Conservation (phyloP, 2,888 invertebrate genomes). For the Dynastes maya region DNA sequence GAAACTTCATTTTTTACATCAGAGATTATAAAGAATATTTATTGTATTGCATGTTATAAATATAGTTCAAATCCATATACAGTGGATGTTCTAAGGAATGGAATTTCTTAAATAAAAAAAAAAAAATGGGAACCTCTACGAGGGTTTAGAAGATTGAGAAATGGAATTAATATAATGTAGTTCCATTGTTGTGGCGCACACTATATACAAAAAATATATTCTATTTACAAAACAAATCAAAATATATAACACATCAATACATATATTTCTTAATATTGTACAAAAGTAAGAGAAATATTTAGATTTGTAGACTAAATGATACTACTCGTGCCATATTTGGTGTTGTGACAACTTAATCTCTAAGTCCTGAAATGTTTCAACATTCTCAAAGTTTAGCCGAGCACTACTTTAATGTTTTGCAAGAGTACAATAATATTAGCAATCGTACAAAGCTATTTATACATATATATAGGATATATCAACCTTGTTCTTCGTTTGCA, state of each 20-base stretch:
- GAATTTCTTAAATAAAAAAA: background rate
- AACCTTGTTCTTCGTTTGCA: too few species aligned
- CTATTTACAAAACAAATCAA: background rate
- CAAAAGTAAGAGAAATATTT: background rate
- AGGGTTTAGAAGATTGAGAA: too few species aligned
- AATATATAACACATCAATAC: too few species aligned
- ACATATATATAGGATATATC: too few species aligned
- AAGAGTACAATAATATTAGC: too few species aligned
- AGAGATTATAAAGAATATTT: background rate
- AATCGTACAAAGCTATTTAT: too few species aligned
- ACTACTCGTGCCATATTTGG: conserved; percentile 7
- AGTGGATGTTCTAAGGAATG: background rate
- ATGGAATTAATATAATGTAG: too few species aligned
- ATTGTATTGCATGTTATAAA: background rate
- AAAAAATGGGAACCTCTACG: background rate
- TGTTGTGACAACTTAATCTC: conserved; percentile 4
- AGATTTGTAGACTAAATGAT: conserved; percentile 3
- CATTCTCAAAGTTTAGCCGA: too few species aligned
- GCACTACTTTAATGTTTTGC: too few species aligned
- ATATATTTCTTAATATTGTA: conserved; percentile 2
- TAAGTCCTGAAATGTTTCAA: too few species aligned
- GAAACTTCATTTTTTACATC: background rate
- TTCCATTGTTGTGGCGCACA: background rate
- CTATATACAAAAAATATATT: conserved; percentile 5
- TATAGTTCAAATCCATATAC: conserved; percentile 2